A percentile compares a stretch with the other conserved stretches of the same genome.
These are phyloP conservation scores for Planococcus citri DNA, from an alignment of 1,140 invertebrate species.

Conservation along the genomic window DNA sequence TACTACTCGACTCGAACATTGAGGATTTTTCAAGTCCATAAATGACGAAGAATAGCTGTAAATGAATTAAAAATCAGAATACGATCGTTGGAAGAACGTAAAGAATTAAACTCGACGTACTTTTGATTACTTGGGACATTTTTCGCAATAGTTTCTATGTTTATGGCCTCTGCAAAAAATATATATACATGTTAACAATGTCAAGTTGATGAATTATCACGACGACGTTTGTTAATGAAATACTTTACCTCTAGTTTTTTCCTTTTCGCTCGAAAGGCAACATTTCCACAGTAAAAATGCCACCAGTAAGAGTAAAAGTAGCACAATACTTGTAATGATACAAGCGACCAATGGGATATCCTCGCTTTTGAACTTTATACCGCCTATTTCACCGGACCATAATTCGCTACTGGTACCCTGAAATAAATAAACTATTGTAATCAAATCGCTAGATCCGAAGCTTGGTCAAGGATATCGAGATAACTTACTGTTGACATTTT, in stretches of 20 bases:
- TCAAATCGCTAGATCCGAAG: too few relatives aligned
- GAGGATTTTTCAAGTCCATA: not conserved
- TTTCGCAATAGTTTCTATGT: slow-evolving; percentile 1
- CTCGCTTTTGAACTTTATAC: not conserved
- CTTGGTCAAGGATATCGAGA: not conserved
- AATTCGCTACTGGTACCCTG: not conserved
- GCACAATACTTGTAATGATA: not conserved
- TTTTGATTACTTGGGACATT: not conserved
- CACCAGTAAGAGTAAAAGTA: not conserved
- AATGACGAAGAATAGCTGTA: not conserved
- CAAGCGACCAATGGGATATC: not conserved
- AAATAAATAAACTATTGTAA: too few relatives aligned
- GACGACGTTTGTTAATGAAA: too few relatives aligned
- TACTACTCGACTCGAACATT: not conserved
- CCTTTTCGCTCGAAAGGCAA: not conserved
- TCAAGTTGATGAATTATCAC: too few relatives aligned
- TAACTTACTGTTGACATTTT: not conserved
- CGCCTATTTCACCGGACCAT: not conserved
- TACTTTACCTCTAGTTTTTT: not conserved
- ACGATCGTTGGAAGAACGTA: not conserved
- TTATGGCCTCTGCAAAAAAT: not conserved
- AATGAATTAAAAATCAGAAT: not conserved
- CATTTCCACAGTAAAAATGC: not conserved
- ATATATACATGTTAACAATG: not conserved
- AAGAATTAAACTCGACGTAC: not conserved